Evolutionary conservation across 1,140 invertebrate genomes (phyloP), one percentile per base, ranked within the genome.

Genomic region (Coptotermes formosanus): DNA sequence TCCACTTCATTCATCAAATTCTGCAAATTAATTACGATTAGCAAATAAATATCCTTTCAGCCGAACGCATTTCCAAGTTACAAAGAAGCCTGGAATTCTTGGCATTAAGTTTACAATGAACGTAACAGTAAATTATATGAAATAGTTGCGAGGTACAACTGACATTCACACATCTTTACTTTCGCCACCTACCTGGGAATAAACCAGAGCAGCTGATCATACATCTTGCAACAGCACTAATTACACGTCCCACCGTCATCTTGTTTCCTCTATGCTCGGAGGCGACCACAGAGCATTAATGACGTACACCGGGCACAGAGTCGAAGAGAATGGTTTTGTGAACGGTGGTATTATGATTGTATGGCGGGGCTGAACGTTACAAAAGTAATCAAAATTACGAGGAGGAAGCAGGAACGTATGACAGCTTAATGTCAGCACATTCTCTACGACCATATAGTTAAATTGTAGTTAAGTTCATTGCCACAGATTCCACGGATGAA

Each of bases 1-100:
- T 69, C 64, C 64, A 69, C 64, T 25, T 69, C 64, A 69, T 69
- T 69, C 64, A 69, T 69, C 23, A 69, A 69, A 69, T 30, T 69
- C 64, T 69, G 64, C n/a, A 3, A 69, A 69, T 69, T 69, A 69
- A 69, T n/a, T 69, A n/a, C 3, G 12, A 64, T 64, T 69, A 69
- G n/a, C n/a, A 12, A 55, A 3, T 69, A n/a, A 69, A n/a, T 69
- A 6, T n/a, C 23, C 3, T 69, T n/a, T 69, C 9, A 69, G n/a
- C 25, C 3, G n/a, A 4, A 30, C 3, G 64, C 64, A 3, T 3
- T 69, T 69, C n/a, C n/a, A 3, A 69, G n/a, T 12, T 3, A 69
- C 12, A 69, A 30, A 9, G 12, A 69, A 55, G 3, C n/a, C 2
- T 55, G 52, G 12, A 12, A 48, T 48, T 48, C 45, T 48, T 55